These are phyloP conservation scores for Apodemia mormo DNA, from an alignment of 2,888 invertebrate species.

Conservation along the genomic window DNA sequence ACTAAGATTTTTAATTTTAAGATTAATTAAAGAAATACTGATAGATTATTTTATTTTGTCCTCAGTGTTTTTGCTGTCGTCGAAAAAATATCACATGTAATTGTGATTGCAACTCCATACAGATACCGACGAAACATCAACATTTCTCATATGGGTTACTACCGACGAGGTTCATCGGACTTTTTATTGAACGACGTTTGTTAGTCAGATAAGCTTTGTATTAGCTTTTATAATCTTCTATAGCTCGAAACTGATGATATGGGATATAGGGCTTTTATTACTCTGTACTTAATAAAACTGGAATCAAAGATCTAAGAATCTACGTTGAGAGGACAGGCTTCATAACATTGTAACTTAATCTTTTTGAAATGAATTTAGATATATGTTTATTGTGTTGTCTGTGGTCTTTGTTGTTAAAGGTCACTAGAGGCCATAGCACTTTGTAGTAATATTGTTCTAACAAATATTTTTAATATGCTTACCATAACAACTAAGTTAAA, in stretches of 20 bases:
- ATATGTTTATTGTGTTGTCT: background rate
- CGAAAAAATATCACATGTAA: background rate
- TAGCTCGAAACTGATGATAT: constrained; percentile 39
- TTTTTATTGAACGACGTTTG: constrained; percentile 78
- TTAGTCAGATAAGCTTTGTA: constrained; percentile 75
- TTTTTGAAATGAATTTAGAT: background rate
- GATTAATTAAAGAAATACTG: no score
- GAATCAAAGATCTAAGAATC: constrained; percentile 18
- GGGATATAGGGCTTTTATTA: constrained; percentile 21
- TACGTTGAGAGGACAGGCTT: constrained; percentile 6
- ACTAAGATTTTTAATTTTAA: no score
- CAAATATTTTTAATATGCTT: background rate
- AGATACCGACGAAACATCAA: constrained; percentile 50
- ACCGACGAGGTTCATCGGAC: constrained; percentile 74
- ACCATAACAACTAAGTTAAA: background rate
- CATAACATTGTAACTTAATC: constrained; percentile 9
- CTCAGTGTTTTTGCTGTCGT: no score
- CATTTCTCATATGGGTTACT: constrained; percentile 77
- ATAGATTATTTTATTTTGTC: no score
- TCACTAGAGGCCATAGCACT: background rate
- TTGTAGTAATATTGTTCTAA: background rate
- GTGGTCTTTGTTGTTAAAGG: background rate
- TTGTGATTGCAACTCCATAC: constrained; percentile 49
- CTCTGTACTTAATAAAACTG: constrained; percentile 17
- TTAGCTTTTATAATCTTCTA: constrained; percentile 74